A percentile compares a stretch with the other conserved stretches of the same genome.
Conservation (phyloP, 1,140 invertebrate genomes). For the Platyscapa corneri region DNA sequence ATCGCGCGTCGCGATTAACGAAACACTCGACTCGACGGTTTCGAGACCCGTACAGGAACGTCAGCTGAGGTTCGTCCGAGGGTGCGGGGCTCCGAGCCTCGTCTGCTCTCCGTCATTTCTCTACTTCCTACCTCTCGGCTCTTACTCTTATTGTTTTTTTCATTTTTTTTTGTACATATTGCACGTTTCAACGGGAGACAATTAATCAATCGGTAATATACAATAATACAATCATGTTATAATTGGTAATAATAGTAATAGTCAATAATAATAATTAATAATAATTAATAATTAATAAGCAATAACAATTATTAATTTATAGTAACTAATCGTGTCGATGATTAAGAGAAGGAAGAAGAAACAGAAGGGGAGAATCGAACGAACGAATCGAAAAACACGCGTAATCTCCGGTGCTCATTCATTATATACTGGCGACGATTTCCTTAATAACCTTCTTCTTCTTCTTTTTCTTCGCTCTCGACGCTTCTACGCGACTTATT, state of each 20-base stretch:
- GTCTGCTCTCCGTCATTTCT: not conserved
- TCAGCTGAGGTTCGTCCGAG: not conserved
- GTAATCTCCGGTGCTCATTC: conserved; percentile 19
- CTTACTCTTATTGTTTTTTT: conserved; percentile 13
- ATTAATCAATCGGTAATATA: conserved; percentile 65
- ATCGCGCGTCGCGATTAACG: not conserved
- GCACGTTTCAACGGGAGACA: conserved; percentile 68
- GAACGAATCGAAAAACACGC: conserved; percentile 37
- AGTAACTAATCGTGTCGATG: conserved; percentile 58
- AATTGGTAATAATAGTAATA: conserved; percentile 62
- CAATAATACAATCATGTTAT: conserved; percentile 66
- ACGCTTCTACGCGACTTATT: conserved; percentile 39
- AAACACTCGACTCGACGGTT: conserved; percentile 7
- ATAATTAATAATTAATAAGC: conserved; percentile 62
- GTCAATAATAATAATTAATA: conserved; percentile 59
- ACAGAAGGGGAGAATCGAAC: conserved; percentile 49
- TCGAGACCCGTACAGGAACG: not conserved
- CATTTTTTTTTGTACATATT: conserved; percentile 67
- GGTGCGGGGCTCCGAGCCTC: not conserved
- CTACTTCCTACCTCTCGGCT: conserved; percentile 18
- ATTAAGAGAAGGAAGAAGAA: conserved; percentile 62
- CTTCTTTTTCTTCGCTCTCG: conserved; percentile 44
- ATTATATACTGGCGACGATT: conserved; percentile 43
- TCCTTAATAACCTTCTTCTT: conserved; percentile 35
- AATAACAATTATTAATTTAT: conserved; percentile 62